Base-by-base conservation (phyloP, 2,888 invertebrate species). In the Eubasilissa splendida region DNA sequence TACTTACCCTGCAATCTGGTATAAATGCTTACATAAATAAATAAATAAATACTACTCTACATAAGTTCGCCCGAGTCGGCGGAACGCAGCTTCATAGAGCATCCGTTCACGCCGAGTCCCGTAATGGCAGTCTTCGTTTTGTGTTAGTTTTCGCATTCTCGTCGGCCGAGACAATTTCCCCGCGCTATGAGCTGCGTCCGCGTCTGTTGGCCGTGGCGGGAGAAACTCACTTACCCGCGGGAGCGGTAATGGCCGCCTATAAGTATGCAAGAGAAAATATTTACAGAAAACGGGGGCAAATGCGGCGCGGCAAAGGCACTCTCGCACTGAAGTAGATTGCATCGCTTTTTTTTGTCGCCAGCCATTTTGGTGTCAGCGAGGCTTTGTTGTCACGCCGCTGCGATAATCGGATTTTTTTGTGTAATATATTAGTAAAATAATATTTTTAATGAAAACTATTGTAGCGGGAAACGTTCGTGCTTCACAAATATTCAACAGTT, bases 171-270 rank as follows among this genome's bases (percentile, higher is more conserved):
- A 71, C 71, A 53, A 54, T 71, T 71, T 71, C 22, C 71, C 71
- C 70, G 59, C 58, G 68, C 63, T 68, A 60, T 31, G 53, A 74
- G 66, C 73, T 66, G 31, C 33, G 50, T 56, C 54, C 65, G 73
- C 70, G 42, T 74, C 54, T 65, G 52, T 42, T 42, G 42, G 42
- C 42, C 42, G 42, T 7, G 66, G 58, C 75, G 74, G 77, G 77
- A 77, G 79, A 79, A 82, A 82, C 82, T 82, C 80, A 82, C 82
- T 82, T 82, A 82, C 77, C 77, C 80, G 58, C 14, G 11, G 70
- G 76, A 65, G 58, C 76, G 78, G 77, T 81, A 81, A 81, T 81
- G 75, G 77, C 82, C 82, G 77, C 71, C 71, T 54, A 54, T 71
- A 71, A 71, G 71, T 71, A 71, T 54, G 71, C 54, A 74, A 80